Base-by-base conservation (phyloP, 2,797 vertebrate genomes). In the Paguma larvata region DNA sequence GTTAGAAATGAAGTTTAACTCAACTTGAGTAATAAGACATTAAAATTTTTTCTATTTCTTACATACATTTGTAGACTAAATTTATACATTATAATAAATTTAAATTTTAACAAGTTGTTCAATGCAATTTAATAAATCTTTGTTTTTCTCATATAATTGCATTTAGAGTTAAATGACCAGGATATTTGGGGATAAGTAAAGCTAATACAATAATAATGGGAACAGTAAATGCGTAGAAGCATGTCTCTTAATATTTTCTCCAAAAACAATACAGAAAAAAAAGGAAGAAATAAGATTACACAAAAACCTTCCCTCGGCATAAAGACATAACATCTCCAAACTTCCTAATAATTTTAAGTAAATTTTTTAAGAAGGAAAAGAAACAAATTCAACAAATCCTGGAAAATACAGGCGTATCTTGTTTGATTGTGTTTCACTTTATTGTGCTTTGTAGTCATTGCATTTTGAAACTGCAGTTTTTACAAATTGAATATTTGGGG, bases 351-450 rank as follows among this genome's bases (percentile, higher is more conserved):
- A 75, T 25, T 73, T 80, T 88, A 95, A 84, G 15, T 34, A 48
- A 86, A 12, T 75, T 85, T 73, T 88, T 30, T 30, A 13, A 51
- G 80, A 82, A 65, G 59, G 14, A 27, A 87, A 96, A 46, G 11
- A 78, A 94, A 48, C 2, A 75, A 89, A 13, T 32, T 89, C 32
- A 96, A 85, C 62, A 90, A 93, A 87, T 85, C 2, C 56, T 79
- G 34, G 34, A 2, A 92, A 79, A 68, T 65, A 19, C 73, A 48
- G 16, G 10, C 46, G 12, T 32, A 77, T 46, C 9, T 48, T 48
- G 18, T 77, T 77, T 75, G 23, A 27, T 44, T 77, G 73, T 48
- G 27, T 30, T 51, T 77, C 16, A 48, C 30, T 48, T 77, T 48
- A 51, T 32, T 48, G 30, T 32, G 16, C 30, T 77, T 48, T 51